Conservation (phyloP, 2,113 vertebrate species). For the Jaculus jaculus region DNA sequence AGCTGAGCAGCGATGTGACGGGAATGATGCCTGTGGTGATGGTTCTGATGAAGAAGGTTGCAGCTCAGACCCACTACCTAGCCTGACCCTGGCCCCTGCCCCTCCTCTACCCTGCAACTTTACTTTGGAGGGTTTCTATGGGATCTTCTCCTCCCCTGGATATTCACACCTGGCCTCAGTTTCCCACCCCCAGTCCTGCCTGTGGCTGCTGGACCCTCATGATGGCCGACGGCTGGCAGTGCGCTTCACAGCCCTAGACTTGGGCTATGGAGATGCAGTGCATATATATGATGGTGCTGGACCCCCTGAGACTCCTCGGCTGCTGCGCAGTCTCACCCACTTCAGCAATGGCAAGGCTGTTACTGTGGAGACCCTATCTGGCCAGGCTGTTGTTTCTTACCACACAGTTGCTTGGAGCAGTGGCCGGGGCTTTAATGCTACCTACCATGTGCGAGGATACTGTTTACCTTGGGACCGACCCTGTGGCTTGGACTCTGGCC, state of each 20-base stretch:
- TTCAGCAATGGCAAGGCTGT: conserved; percentile 89
- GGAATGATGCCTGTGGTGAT: conserved; percentile 86
- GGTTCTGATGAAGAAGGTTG: conserved; percentile 82
- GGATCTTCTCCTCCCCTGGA: conserved; percentile 88
- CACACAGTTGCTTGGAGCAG: conserved; percentile 77
- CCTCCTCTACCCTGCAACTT: conserved; percentile 86
- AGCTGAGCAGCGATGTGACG: conserved; percentile 87
- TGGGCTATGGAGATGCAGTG: conserved; percentile 86
- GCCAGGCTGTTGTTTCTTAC: conserved; percentile 87
- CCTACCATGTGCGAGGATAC: conserved; percentile 91
- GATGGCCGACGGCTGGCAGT: conserved; percentile 89
- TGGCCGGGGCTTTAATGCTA: conserved; percentile 90
- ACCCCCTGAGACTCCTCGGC: neutral
- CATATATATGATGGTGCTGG: conserved; percentile 83
- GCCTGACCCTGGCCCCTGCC: conserved; percentile 59
- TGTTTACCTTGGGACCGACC: conserved; percentile 91
- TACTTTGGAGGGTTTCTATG: conserved; percentile 89
- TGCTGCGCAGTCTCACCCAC: conserved; percentile 84
- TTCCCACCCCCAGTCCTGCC: conserved; percentile 81
- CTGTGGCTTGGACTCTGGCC: conserved; percentile 86
- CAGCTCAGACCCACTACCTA: conserved; percentile 44
- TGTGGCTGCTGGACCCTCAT: conserved; percentile 91
- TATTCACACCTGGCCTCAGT: conserved; percentile 73
- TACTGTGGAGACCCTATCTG: conserved; percentile 89
- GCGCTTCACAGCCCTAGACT: conserved; percentile 87